These are phyloP conservation scores for Papilio glaucus DNA, from an alignment of 1,140 invertebrate species.

Conservation along the genomic window DNA sequence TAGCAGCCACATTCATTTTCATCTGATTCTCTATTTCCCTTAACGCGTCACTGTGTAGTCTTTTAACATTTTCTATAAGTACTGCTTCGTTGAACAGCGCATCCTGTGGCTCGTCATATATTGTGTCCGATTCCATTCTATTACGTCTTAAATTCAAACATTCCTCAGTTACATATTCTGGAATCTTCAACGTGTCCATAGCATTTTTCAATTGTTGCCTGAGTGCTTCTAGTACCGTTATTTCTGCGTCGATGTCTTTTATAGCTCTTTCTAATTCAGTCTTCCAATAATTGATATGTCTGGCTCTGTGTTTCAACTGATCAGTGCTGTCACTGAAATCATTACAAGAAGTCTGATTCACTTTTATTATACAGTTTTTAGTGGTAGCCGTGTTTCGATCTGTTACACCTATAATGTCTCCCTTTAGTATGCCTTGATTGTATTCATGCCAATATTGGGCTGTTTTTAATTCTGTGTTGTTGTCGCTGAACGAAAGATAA, in stretches of 20 bases:
- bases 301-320: constrained; percentile 83
- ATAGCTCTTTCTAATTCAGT: constrained; percentile 86
- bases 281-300: constrained; percentile 87
- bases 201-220: constrained; percentile 86
- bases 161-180: constrained; percentile 86
- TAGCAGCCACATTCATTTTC: constrained; percentile 88
- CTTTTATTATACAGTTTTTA: constrained; percentile 76
- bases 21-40: constrained; percentile 89
- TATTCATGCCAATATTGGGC: constrained; percentile 68
- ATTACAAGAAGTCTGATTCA: constrained; percentile 71
- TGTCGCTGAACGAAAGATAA: constrained; percentile 66
- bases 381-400: constrained; percentile 71
- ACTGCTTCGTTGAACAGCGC: constrained; percentile 88
- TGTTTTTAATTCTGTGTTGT: constrained; percentile 64
- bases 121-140: constrained; percentile 90
- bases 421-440: constrained; percentile 68
- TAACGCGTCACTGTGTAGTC: constrained; percentile 80
- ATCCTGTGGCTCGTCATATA: constrained; percentile 91
- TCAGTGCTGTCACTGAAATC: constrained; percentile 84
- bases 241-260: constrained; percentile 85
- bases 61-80: constrained; percentile 85
- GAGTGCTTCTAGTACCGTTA: constrained; percentile 84
- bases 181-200: constrained; percentile 84
- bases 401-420: constrained; percentile 69
- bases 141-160: constrained; percentile 88